Conservation (phyloP, 2,888 invertebrate genomes). For the Tipula lateralis region DNA sequence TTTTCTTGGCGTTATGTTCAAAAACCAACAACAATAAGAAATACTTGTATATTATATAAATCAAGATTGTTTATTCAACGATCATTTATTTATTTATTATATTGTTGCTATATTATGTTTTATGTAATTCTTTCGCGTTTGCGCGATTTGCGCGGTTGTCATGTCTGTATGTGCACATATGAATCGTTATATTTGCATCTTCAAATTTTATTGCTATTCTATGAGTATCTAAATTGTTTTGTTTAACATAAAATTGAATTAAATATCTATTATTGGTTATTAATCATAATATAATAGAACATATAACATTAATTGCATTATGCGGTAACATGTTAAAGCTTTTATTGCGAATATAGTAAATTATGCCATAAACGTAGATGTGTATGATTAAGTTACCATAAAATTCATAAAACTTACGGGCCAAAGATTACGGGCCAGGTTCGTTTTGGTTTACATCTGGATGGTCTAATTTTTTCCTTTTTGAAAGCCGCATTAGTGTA, state of each 20-base stretch:
- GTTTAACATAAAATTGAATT: not conserved
- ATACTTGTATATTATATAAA: not conserved
- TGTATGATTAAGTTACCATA: too few relatives aligned
- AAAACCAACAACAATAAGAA: not conserved
- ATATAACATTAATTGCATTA: not conserved
- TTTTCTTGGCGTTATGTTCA: not conserved
- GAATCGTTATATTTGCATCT: constrained; percentile 26
- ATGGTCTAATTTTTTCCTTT: too few relatives aligned
- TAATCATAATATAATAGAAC: too few relatives aligned
- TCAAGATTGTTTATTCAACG: constrained; percentile 27
- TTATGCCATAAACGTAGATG: not conserved
- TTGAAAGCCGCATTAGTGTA: too few relatives aligned
- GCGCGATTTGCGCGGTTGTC: not conserved
- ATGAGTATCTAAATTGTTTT: not conserved
- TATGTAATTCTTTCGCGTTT: not conserved
- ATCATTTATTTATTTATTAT: not conserved
- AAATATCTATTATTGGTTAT: too few relatives aligned
- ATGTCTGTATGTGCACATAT: not conserved
- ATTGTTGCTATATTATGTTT: not conserved
- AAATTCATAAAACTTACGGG: too few relatives aligned
- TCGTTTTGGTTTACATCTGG: too few relatives aligned
- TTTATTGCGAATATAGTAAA: not conserved
- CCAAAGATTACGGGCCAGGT: too few relatives aligned
- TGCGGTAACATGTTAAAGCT: not conserved
- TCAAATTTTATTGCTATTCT: not conserved